Evolutionary conservation across 2,888 invertebrate species (phyloP).

Genomic region (Ferdinandea cuprea): DNA sequence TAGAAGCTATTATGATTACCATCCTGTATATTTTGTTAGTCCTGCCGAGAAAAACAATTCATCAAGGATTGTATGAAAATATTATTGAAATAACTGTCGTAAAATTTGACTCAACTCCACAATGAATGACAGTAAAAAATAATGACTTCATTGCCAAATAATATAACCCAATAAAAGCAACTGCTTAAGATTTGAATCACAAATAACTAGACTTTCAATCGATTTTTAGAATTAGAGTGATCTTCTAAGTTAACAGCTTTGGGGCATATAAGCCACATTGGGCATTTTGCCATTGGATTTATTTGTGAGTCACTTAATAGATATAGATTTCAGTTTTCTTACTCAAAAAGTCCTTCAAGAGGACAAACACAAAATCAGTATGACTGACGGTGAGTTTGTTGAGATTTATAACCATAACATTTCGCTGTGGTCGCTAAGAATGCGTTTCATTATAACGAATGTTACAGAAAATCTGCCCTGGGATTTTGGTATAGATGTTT

Average conservation of each 20-base stretch:
- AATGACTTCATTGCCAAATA: no score
- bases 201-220: neutral
- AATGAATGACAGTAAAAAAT: no score
- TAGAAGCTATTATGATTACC: neutral
- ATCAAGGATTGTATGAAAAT: neutral
- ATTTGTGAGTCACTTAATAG: conserved; percentile 6
- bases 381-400: no score
- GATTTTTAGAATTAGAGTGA: neutral
- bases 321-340: no score
- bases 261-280: neutral
- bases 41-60: neutral
- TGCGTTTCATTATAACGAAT: no score
- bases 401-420: no score
- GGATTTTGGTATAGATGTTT: no score
- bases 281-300: neutral
- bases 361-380: no score
- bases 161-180: neutral
- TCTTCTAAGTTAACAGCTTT: neutral
- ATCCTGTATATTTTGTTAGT: neutral
- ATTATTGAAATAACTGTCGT: neutral
- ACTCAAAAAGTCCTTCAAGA: no score
- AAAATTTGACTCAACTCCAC: neutral
- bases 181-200: neutral
- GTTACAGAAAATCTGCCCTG: no score
- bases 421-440: no score